Percentiles rank a stretch among this genome's conserved stretches.
phyloP scores from a whole-genome alignment of 1,140 invertebrate genomes.

The Leucophenga varia region DNA sequence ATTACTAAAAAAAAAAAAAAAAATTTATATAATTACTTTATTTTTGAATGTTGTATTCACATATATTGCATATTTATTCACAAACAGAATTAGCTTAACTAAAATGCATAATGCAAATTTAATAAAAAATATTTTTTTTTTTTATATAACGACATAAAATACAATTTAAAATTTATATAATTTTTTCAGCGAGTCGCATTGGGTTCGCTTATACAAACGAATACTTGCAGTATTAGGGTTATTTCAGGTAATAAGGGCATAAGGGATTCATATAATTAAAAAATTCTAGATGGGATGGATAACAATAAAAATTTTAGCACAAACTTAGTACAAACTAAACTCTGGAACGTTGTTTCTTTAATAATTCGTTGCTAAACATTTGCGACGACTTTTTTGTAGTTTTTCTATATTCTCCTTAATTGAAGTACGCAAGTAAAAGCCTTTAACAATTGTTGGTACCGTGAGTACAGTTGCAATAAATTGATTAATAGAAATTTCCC shows the following conservation, averaged over 20 bases:
- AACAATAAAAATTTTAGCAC: too few relatives aligned
- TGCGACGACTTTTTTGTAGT: constrained; percentile 51
- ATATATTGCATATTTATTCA: constrained; percentile 25
- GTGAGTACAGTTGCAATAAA: constrained; percentile 48
- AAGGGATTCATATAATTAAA: too few relatives aligned
- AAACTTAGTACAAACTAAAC: too few relatives aligned
- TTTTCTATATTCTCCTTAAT: constrained; percentile 49
- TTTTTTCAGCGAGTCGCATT: background rate
- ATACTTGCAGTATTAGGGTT: background rate
- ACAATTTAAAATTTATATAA: too few relatives aligned
- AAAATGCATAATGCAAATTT: constrained; percentile 16
- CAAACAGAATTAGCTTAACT: constrained; percentile 48
- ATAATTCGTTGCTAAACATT: constrained; percentile 43
- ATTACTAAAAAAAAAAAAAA: too few relatives aligned
- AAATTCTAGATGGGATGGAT: too few relatives aligned
- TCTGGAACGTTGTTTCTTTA: too few relatives aligned
- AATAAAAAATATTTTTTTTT: constrained; percentile 6
- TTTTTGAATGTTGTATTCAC: too few relatives aligned
- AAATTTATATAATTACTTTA: too few relatives aligned
- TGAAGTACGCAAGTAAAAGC: constrained; percentile 34
- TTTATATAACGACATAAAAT: constrained; percentile 6
- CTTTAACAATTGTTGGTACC: constrained; percentile 38
- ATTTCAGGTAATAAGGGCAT: too few relatives aligned
- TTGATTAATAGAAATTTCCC: constrained; percentile 53
- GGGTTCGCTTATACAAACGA: background rate